Percentiles rank a stretch among this genome's conserved stretches.
Evolutionary conservation across 2,113 vertebrate species (phyloP).

Genomic region (Melanostigma gelatinosum): DNA sequence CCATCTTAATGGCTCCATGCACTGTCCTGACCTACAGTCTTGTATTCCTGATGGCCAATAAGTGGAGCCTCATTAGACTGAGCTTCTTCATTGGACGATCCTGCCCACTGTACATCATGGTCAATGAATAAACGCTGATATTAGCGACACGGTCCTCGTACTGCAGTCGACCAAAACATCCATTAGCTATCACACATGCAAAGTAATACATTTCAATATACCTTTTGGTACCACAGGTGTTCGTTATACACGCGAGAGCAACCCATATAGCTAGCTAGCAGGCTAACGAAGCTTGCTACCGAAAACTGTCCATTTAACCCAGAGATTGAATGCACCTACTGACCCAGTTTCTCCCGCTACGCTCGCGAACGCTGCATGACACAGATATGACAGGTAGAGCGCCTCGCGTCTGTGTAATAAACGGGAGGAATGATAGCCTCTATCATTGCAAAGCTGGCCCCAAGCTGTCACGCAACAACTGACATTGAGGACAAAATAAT

Average conservation of each 20-base stretch:
- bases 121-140: slow-evolving; percentile 29
- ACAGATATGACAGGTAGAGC: not conserved
- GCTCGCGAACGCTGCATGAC: not conserved
- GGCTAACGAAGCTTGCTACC: slow-evolving; percentile 74
- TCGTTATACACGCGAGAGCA: slow-evolving; percentile 74
- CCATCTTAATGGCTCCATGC: not conserved
- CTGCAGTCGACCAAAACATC: not conserved
- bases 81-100: slow-evolving; percentile 39
- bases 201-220: slow-evolving; percentile 7
- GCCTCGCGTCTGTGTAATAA: not conserved
- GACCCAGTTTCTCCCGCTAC: slow-evolving; percentile 11
- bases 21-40: slow-evolving; percentile 23
- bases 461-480: slow-evolving; percentile 80
- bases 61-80: slow-evolving; percentile 42
- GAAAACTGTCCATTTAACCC: slow-evolving; percentile 58
- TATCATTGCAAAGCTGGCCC: slow-evolving; percentile 40
- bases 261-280: slow-evolving; percentile 63
- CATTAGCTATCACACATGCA: not conserved
- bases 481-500: slow-evolving; percentile 69
- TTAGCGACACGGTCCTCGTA: not conserved
- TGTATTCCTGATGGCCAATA: slow-evolving; percentile 41
- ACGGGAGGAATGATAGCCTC: slow-evolving; percentile 19
- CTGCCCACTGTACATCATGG: slow-evolving; percentile 23
- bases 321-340: slow-evolving; percentile 29
- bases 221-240: slow-evolving; percentile 74